Evolutionary conservation across 2,113 vertebrate genomes (phyloP), one percentile per base, ranked within the genome.

Genomic region (Dasyornis broadbenti): DNA sequence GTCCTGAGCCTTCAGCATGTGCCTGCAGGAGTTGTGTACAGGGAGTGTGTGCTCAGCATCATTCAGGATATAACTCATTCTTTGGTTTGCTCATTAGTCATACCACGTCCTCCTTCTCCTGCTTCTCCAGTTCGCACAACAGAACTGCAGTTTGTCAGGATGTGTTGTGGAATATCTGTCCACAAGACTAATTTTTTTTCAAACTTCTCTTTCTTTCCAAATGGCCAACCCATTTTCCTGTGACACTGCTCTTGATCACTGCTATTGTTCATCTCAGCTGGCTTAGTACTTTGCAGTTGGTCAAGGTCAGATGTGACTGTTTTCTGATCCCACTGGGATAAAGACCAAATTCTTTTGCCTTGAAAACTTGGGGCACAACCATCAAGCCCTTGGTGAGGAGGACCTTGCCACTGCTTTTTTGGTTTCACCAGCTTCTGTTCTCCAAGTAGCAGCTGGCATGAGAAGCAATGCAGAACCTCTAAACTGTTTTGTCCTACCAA

Each of bases 151-250:
- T 81, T 88, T 77, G 30, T 80, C 85, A 69, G 81, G 59, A 56
- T 95, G 45, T 88, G 33, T 37, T 52, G 56, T 89, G 85, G 88
- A 73, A 11, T 78, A 80, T 31, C 68, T 63, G 26, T 54, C 85
- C 93, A 61, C 82, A 90, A 57, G 89, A 83, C 12, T 61, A 57
- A 45, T 83, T 83, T 93, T 89, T 75, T 53, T 90, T 78, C 86
- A 53, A 30, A n/a, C 30, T 71, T 56, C 42, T n/a, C 65, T 64
- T 66, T 61, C 42, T 82, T 86, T 79, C 72, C 60, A 20, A 87
- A 45, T 10, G 49, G 40, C 61, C 65, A 90, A 40, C 33, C 20
- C 60, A 7, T 75, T 86, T 64, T 71, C 39, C 88, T 78, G 65
- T 75, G 69, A 60, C 37, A 69, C 56, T 85, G 75, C 30, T 83